phyloP scores from a whole-genome alignment of 2,113 vertebrate genomes.

The Illadopsis cleaveri region DNA sequence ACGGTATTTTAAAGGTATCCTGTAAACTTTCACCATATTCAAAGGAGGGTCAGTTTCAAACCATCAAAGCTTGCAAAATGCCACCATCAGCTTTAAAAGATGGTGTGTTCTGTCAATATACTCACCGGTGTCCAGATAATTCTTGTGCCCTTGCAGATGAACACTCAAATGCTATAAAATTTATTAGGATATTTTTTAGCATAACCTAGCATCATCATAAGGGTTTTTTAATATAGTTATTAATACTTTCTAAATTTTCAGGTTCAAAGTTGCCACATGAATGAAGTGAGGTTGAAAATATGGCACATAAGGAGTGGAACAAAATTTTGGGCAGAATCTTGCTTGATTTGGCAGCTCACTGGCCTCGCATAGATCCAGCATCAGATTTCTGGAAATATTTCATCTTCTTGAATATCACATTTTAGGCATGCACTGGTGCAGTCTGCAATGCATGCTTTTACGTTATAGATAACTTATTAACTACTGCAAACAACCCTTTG shows the following conservation, averaged over 20 bases:
- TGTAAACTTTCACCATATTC: background rate
- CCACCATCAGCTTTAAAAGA: background rate
- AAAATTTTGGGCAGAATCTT: background rate
- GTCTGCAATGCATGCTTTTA: background rate
- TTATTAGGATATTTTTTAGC: background rate
- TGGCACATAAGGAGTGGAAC: background rate
- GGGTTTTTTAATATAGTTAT: background rate
- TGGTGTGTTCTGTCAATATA: background rate
- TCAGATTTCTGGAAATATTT: background rate
- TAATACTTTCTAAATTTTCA: background rate
- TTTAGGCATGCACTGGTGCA: background rate
- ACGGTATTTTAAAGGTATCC: background rate
- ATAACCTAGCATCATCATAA: background rate
- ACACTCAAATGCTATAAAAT: background rate
- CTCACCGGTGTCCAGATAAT: background rate
- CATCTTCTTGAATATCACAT: background rate
- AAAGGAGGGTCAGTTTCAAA: background rate
- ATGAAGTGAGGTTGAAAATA: background rate
- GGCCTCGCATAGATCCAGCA: background rate
- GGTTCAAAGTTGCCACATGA: background rate
- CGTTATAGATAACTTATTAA: rapidly evolving
- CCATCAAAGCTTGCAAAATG: background rate
- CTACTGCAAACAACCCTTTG: background rate
- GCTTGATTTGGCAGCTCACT: background rate
- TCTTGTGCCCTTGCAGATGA: background rate